Conservation (phyloP, 1,140 invertebrate species). For the Leptinotarsa defecta region DNA sequence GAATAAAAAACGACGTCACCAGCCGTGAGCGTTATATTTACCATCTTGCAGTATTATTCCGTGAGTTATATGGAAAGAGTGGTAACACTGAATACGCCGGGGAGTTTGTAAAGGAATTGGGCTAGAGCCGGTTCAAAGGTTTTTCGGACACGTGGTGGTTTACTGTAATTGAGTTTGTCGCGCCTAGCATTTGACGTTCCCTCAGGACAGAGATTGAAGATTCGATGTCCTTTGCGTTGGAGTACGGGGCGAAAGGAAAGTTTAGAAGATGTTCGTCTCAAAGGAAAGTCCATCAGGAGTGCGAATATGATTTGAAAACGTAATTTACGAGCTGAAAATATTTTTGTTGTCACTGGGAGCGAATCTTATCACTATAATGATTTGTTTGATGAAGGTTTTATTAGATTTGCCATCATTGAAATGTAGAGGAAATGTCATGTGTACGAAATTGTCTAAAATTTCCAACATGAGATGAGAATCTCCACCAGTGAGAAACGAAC, state of each 20-base stretch:
- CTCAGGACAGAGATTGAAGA: slow-evolving; percentile 33
- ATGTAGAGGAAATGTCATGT: no score
- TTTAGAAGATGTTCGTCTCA: neutral
- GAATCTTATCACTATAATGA: no score
- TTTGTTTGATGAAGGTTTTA: no score
- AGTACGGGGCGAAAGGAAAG: neutral
- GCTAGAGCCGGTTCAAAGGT: slow-evolving; percentile 47
- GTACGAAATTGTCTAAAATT: no score
- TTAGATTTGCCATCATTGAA: no score
- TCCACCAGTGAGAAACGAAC: no score
- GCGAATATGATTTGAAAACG: no score
- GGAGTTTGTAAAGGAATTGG: slow-evolving; percentile 32
- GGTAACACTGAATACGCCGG: slow-evolving; percentile 25
- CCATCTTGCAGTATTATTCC: slow-evolving; percentile 11
- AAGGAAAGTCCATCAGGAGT: no score
- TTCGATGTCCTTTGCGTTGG: neutral
- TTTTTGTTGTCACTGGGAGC: no score
- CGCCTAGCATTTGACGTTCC: slow-evolving; percentile 46
- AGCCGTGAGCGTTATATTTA: slow-evolving; percentile 3
- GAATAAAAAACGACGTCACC: neutral
- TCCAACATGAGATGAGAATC: no score
- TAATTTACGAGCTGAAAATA: no score
- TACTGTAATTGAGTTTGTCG: slow-evolving; percentile 52
- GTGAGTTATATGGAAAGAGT: slow-evolving; percentile 8
- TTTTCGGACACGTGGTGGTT: slow-evolving; percentile 50